A percentile compares a stretch with the other conserved stretches of the same genome.
phyloP scores from a whole-genome alignment of 2,797 vertebrate genomes.

The Lerista edwardsae region DNA sequence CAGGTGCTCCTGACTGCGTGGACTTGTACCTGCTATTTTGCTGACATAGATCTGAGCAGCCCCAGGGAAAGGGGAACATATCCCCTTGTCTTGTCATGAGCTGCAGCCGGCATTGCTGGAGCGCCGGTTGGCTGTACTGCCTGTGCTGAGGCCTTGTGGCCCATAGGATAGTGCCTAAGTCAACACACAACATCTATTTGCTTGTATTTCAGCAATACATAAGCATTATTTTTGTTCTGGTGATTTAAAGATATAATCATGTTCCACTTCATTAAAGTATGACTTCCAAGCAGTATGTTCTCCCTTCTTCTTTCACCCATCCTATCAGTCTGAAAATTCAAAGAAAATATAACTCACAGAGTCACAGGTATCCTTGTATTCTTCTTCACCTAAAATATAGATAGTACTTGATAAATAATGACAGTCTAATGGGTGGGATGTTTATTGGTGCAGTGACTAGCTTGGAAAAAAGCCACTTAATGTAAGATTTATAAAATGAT shows the following conservation, averaged over 20 bases:
- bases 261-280: neutral
- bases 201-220: neutral
- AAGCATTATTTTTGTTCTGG: neutral
- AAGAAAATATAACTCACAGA: conserved; percentile 26
- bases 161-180: no score
- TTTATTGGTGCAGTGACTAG: neutral
- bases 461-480: no score
- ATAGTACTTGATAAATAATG: conserved; percentile 2
- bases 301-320: neutral
- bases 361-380: neutral
- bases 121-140: no score
- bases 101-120: no score
- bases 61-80: no score
- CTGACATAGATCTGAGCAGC: no score
- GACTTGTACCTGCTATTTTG: no score
- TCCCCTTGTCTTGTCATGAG: no score
- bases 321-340: neutral
- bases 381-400: conserved; percentile 28
- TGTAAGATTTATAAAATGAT: no score
- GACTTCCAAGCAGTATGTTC: neutral
- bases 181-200: neutral
- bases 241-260: neutral
- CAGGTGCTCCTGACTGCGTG: no score
- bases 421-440: neutral
- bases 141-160: no score